Base-by-base conservation (phyloP, 2,797 vertebrate genomes). In the Alca torda region DNA sequence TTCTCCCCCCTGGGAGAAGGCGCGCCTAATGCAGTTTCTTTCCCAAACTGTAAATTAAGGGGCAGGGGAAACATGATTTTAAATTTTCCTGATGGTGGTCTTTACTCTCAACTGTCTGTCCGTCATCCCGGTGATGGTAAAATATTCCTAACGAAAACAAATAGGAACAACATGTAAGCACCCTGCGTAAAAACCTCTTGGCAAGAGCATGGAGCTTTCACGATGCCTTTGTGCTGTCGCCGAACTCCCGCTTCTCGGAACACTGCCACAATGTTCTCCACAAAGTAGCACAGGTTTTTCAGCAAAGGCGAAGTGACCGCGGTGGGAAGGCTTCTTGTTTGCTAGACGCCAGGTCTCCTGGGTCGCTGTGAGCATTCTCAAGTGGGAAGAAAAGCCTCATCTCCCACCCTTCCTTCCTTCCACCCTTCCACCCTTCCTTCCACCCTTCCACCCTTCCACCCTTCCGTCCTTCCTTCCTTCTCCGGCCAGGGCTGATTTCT, bases 41-140 rank as follows among this genome's bases (percentile, higher is more conserved):
- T 57, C n/a, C 54, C 48, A 37, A 19, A 85, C 79, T 59, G 85
- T 50, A n/a, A 51, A 48, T 33, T 20, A 31, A 75, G 28, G 37
- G 35, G 24, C 8, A 5, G 9, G 18, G 13, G 6, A 23, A 72
- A 11, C 9, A 8, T 1, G 13, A 4, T 26, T 60, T 65, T 43
- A 10, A 9, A 5, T 72, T 68, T n/a, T 82, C 41, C 54, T 20
- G 15, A 1, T 10, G 57, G 73, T n/a, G 77, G 33, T 24, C 54
- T 37, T 61, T 33, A 5, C 51, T 74, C 50, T 10, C 51, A 23
- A 6, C n/a, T 51, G 45, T 73, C 69, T 39, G 10, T 46, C 51
- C 21, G 8, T 18, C 2, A 0, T 65, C 45, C 48, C 48, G 51
- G 70, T 37, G 65, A 13, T 76, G 56, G 46, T 11, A 0, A 10